A percentile compares a stretch with the other conserved stretches of the same genome.
phyloP scores from a whole-genome alignment of 2,113 vertebrate species.

The Cynocephalus volans region DNA sequence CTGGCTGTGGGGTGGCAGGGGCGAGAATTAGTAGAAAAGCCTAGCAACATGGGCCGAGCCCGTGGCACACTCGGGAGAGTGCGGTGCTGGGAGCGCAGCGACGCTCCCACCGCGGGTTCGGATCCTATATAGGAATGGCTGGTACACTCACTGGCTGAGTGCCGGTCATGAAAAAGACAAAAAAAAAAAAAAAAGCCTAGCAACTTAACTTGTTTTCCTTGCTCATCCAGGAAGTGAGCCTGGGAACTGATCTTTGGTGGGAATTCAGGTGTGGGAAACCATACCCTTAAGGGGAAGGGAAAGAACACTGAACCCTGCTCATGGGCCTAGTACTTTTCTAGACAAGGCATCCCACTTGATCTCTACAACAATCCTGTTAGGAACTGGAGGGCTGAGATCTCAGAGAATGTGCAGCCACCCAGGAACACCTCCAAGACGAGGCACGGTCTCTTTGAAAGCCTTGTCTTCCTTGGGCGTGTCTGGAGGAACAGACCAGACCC shows the following conservation, averaged over 20 bases:
- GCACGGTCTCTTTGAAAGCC: conserved; percentile 83
- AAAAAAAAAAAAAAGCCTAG: neutral
- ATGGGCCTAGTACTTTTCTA: neutral
- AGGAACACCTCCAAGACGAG: conserved; percentile 93
- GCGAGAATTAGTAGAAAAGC: neutral
- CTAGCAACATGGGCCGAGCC: too few species aligned
- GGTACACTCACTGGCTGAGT: too few species aligned
- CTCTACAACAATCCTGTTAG: neutral
- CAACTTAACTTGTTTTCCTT: too few species aligned
- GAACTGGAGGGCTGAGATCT: conserved; percentile 90
- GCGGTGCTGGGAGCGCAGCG: too few species aligned
- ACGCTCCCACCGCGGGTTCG: too few species aligned
- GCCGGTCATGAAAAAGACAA: too few species aligned
- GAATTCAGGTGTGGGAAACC: neutral
- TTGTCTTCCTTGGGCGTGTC: conserved; percentile 82
- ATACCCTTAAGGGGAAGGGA: neutral
- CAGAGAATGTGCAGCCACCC: conserved; percentile 96
- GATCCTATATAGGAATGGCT: too few species aligned
- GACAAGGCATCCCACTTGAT: neutral
- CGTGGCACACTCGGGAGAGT: too few species aligned
- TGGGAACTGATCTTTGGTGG: neutral
- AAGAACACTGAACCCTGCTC: neutral
- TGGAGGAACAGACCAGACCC: neutral
- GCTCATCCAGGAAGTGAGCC: neutral
- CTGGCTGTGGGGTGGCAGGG: fast-evolving